Evolutionary conservation across 2,888 invertebrate genomes (phyloP).

Genomic region (Aporophyla lueneburgensis): DNA sequence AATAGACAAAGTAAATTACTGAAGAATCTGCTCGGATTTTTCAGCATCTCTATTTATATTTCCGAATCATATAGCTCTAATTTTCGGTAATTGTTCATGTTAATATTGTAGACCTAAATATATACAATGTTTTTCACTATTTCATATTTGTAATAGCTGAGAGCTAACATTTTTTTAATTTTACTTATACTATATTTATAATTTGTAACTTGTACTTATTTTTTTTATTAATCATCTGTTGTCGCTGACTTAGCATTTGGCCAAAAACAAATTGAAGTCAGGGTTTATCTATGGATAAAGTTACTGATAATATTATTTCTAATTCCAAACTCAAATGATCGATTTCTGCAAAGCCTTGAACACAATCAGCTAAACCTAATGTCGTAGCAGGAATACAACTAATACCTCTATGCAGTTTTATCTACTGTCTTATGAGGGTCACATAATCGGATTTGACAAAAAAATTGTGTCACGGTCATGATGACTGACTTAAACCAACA

Average conservation of each 20-base stretch:
- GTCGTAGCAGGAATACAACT: background rate
- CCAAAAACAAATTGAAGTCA: background rate
- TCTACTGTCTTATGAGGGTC: background rate
- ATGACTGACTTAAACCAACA: background rate
- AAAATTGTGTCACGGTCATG: conserved; percentile 2
- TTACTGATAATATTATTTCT: background rate
- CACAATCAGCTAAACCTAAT: background rate
- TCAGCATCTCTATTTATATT: background rate
- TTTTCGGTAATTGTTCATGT: background rate
- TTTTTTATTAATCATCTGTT: no score
- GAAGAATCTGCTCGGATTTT: background rate
- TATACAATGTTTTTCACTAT: no score
- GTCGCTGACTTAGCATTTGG: no score
- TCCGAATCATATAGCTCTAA: background rate
- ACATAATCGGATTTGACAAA: conserved; percentile 17
- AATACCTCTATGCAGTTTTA: background rate
- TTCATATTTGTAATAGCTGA: no score
- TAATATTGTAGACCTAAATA: background rate
- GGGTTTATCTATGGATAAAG: background rate
- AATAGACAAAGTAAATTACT: background rate
- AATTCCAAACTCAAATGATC: background rate
- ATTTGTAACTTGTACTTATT: no score
- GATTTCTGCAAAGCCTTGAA: background rate
- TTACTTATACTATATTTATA: no score
- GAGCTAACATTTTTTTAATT: no score